phyloP scores from a whole-genome alignment of 2,888 invertebrate species.

The Cataglyphis livida region DNA sequence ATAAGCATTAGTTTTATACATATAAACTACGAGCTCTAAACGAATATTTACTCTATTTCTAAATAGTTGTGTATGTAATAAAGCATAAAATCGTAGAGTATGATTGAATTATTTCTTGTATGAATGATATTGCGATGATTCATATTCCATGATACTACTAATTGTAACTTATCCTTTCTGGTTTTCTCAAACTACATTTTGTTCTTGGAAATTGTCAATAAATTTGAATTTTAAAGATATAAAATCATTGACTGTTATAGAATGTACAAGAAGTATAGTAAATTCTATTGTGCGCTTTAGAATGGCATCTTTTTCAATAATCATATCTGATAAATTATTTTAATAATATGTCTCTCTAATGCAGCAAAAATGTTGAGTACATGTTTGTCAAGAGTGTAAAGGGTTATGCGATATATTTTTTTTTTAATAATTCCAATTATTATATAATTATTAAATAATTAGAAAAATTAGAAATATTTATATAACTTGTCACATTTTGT shows the following conservation, averaged over 20 bases:
- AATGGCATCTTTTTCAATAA: slow-evolving; percentile 18
- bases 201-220: slow-evolving; percentile 58
- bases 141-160: background rate
- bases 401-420: slow-evolving; percentile 62
- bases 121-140: background rate
- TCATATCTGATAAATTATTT: slow-evolving; percentile 2
- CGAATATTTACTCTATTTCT: background rate
- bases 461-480: background rate
- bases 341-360: slow-evolving; percentile 44
- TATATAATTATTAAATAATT: background rate
- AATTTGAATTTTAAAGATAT: slow-evolving; percentile 71
- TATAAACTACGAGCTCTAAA: background rate
- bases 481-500: background rate
- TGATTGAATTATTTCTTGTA: background rate
- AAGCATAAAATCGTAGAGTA: background rate
- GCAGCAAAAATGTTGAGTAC: slow-evolving; percentile 62
- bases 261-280: slow-evolving; percentile 67
- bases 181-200: slow-evolving; percentile 17
- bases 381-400: slow-evolving; percentile 56
- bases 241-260: slow-evolving; percentile 72
- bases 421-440: slow-evolving; percentile 53
- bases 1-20: slow-evolving; percentile 55
- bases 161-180: slow-evolving; percentile 20
- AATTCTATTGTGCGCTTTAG: slow-evolving; percentile 73
- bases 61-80: background rate